Base-by-base conservation (phyloP, 2,888 invertebrate species). In the Idaea dimidiata region DNA sequence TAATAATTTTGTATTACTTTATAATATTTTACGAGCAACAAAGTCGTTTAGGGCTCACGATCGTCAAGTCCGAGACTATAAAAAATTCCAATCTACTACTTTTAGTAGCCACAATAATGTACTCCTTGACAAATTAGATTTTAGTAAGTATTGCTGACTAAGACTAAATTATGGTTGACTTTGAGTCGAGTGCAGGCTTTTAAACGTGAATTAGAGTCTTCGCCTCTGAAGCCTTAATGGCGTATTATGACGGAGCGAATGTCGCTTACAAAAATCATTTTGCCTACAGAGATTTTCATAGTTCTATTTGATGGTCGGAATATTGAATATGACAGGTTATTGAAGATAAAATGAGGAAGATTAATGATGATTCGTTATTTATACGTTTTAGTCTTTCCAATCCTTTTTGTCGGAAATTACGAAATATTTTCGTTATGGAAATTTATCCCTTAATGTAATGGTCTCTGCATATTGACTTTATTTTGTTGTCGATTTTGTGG, bases 131-230 rank as follows among this genome's bases (percentile, higher is more conserved):
- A 92, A 92, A 92, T 92, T 91, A 89, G 87, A 91, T 91, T 92
- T 89, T 87, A 87, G 82, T 82, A 81, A 87, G 83, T 87, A 85
- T 89, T 88, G 81, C 87, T 84, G 83, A 88, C 83, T 89, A 86
- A 90, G 89, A 88, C 88, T 80, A 91, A 91, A 92, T 92, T 91
- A 90, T 80, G 79, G 83, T 80, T 81, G 92, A 91, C 92, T 91
- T 91, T 86, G 86, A 89, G 82, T 86, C 86, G 80, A 92, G 91
- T 91, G 91, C 92, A 91, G 83, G 92, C 92, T 92, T 91, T 92
- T 92, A 91, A 91, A 90, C 86, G 81, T 78, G 88, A 90, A 91
- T 91, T 91, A 91, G 86, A 88, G 85, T 84, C 86, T 82, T 80
- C 77, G 83, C 82, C 90, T 79, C 84, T 91, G 88, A 89, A 81